These are phyloP conservation scores for Halictus quadricinctus DNA, from an alignment of 2,888 invertebrate species.

Conservation along the genomic window DNA sequence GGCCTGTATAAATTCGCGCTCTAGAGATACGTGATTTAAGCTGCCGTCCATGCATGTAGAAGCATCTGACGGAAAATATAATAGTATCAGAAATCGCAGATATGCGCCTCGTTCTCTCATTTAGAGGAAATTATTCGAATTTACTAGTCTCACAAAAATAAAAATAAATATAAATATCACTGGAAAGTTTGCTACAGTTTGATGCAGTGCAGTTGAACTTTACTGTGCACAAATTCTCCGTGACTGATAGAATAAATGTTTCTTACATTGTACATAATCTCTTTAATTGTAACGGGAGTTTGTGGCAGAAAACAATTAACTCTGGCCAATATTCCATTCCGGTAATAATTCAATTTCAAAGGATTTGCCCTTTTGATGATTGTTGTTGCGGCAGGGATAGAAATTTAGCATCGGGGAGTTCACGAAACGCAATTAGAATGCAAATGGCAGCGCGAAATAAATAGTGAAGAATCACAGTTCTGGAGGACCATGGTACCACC, in stretches of 20 bases:
- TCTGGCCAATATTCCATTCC: not conserved
- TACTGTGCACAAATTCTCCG: not conserved
- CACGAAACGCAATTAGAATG: conserved; percentile 23
- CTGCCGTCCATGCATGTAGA: conserved; percentile 25
- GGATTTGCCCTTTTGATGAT: not conserved
- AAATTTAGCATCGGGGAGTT: not conserved
- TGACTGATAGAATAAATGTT: not conserved
- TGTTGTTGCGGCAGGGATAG: not conserved
- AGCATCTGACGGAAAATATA: conserved; percentile 28
- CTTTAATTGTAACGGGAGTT: not conserved
- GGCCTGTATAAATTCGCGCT: conserved; percentile 4
- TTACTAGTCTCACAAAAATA: not conserved
- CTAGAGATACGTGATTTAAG: conserved; percentile 33
- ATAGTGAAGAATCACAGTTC: conserved; percentile 18
- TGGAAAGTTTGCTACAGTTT: not conserved
- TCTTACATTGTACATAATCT: not conserved
- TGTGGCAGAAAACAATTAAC: not conserved
- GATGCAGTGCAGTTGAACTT: not conserved
- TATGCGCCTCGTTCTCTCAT: not conserved
- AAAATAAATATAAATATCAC: not conserved
- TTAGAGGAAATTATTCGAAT: not conserved
- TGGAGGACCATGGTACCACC: conserved; percentile 15
- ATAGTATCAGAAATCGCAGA: conserved; percentile 13
- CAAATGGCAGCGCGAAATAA: conserved; percentile 23
- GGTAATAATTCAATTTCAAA: not conserved